Percentiles rank a stretch among this genome's conserved stretches.
These are phyloP conservation scores for Hemistola chrysoprasaria DNA, from an alignment of 2,888 invertebrate species.

Conservation along the genomic window DNA sequence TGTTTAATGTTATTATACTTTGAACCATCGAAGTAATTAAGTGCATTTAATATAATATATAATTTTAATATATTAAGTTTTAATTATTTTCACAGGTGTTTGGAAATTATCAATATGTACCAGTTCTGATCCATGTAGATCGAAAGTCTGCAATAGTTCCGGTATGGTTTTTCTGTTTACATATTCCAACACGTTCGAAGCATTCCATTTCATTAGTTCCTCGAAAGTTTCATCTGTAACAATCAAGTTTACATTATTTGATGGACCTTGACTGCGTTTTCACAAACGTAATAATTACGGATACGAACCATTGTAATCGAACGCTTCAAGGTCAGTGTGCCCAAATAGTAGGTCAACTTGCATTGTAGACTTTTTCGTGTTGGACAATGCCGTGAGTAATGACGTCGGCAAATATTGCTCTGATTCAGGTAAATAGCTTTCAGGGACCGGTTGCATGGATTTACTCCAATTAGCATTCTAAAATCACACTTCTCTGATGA, in stretches of 20 bases:
- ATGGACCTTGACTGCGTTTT: conserved; percentile 26
- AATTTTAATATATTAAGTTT: too few relatives aligned
- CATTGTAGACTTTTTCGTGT: conserved; percentile 70
- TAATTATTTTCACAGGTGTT: too few relatives aligned
- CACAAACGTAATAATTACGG: conserved; percentile 12
- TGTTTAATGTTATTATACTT: too few relatives aligned
- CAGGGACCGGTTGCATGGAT: conserved; percentile 84
- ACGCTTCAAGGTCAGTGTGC: conserved; percentile 85
- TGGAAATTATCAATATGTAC: conserved; percentile 13
- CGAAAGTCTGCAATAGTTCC: conserved; percentile 71
- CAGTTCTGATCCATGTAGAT: conserved; percentile 45
- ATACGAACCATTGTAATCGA: conserved; percentile 77
- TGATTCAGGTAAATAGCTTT: conserved; percentile 81
- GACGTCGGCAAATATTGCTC: conserved; percentile 84
- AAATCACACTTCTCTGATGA: conserved; percentile 18
- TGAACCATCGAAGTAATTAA: too few relatives aligned
- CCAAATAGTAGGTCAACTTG: conserved; percentile 86
- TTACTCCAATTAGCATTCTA: conserved; percentile 83
- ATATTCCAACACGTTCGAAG: conserved; percentile 78
- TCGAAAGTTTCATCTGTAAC: conserved; percentile 81
- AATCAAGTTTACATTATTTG: conserved; percentile 14
- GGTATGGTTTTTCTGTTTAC: conserved; percentile 83
- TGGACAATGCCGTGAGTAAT: conserved; percentile 77
- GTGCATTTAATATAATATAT: too few relatives aligned
- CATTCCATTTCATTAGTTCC: conserved; percentile 81